Evolutionary conservation across 2,797 vertebrate species (phyloP).

Genomic region (Psittacula echo): DNA sequence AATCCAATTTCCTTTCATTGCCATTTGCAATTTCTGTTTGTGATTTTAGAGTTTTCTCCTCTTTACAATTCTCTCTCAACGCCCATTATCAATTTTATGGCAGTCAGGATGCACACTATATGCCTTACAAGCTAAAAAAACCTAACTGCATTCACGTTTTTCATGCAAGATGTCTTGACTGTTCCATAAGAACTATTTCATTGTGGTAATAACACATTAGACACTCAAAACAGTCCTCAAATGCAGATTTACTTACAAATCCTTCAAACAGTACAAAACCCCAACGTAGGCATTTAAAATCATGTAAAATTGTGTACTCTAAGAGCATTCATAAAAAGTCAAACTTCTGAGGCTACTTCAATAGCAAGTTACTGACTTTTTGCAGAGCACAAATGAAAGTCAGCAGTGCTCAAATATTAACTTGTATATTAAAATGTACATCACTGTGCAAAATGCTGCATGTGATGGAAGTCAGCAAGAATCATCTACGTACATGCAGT

Average conservation of each 20-base stretch:
- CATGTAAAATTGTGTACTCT: neutral
- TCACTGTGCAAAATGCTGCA: neutral
- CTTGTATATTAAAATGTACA: neutral
- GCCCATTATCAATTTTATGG: neutral
- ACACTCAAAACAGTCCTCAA: neutral
- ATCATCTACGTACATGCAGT: accelerated
- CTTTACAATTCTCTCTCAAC: neutral
- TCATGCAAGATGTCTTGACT: neutral
- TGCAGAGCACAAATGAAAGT: neutral
- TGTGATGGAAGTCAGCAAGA: neutral
- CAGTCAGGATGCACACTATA: neutral
- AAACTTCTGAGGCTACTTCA: neutral
- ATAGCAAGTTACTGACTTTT: neutral
- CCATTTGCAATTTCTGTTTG: neutral
- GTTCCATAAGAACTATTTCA: neutral
- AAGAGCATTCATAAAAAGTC: neutral
- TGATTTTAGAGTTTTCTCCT: neutral
- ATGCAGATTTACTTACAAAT: neutral
- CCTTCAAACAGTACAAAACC: neutral
- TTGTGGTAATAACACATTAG: neutral
- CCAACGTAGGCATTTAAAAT: neutral
- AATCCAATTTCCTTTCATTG: neutral
- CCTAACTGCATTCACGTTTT: neutral
- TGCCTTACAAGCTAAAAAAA: neutral
- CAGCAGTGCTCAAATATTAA: neutral